phyloP scores from a whole-genome alignment of 1,140 invertebrate species.

The Drosophila aff. region DNA sequence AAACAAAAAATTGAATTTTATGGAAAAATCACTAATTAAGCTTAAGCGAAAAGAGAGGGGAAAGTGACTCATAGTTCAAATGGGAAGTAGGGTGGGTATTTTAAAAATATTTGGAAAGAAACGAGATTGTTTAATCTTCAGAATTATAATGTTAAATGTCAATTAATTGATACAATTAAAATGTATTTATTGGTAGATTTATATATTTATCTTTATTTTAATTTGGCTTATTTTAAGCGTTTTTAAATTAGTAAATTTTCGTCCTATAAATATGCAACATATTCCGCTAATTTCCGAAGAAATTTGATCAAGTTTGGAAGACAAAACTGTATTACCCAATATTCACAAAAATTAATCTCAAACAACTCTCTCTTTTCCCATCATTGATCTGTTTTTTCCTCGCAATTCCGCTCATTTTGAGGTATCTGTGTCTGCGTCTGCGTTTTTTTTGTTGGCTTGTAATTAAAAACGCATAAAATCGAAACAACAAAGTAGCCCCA shows the following conservation, averaged over 20 bases:
- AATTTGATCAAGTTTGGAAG: not conserved
- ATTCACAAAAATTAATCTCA: not conserved
- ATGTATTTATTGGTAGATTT: not conserved
- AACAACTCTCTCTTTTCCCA: not conserved
- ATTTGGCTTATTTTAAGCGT: no score
- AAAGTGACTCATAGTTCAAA: not conserved
- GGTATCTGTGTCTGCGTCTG: slow-evolving; percentile 24
- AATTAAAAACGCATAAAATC: slow-evolving; percentile 76
- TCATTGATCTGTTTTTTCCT: not conserved
- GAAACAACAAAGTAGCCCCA: slow-evolving; percentile 57
- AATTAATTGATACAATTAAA: not conserved
- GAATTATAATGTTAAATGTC: not conserved
- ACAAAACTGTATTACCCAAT: not conserved
- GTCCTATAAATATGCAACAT: slow-evolving; percentile 7
- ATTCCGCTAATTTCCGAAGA: not conserved
- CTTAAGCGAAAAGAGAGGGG: not conserved
- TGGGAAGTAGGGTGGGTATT: not conserved
- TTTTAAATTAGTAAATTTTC: not conserved
- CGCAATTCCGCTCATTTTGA: slow-evolving; percentile 22
- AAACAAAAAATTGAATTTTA: slow-evolving; percentile 18
- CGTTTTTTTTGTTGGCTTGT: slow-evolving; percentile 25
- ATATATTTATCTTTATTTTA: not conserved
- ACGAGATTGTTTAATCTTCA: not conserved
- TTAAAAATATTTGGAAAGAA: not conserved
- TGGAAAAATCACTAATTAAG: slow-evolving; percentile 7